These are phyloP conservation scores for Psix sp. DNA, from an alignment of 1,140 invertebrate genomes.

Conservation along the genomic window DNA sequence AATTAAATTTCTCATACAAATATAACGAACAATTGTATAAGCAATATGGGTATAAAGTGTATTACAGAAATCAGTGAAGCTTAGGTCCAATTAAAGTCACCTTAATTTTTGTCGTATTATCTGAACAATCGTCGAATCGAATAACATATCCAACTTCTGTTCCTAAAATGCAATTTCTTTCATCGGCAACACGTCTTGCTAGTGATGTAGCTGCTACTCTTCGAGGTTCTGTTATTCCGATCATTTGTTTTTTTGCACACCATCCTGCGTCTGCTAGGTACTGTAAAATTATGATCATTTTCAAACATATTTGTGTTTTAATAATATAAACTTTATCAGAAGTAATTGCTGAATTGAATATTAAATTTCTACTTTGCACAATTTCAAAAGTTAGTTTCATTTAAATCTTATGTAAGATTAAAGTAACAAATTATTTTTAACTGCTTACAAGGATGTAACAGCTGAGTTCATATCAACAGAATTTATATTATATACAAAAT, in stretches of 20 bases:
- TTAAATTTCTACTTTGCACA: too few species aligned
- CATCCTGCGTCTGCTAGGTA: slow-evolving; percentile 95
- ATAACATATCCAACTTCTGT: slow-evolving; percentile 95
- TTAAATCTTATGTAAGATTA: too few species aligned
- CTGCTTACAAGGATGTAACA: too few species aligned
- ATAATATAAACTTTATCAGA: background rate
- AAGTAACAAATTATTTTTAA: too few species aligned
- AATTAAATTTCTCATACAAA: too few species aligned
- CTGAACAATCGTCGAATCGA: slow-evolving; percentile 90
- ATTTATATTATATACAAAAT: too few species aligned
- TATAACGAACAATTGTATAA: too few species aligned
- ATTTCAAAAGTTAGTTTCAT: too few species aligned
- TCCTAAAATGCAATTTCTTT: slow-evolving; percentile 87
- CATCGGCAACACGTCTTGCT: slow-evolving; percentile 93
- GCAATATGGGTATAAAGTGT: too few species aligned
- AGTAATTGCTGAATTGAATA: background rate
- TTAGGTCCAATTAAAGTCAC: slow-evolving; percentile 77
- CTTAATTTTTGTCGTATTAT: slow-evolving; percentile 89
- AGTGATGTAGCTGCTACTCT: slow-evolving; percentile 93
- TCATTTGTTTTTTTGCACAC: slow-evolving; percentile 82
- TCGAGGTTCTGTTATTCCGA: slow-evolving; percentile 94
- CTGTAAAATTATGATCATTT: slow-evolving; percentile 76
- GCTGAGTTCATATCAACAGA: too few species aligned
- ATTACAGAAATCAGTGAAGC: too few species aligned
- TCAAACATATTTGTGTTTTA: background rate